These are phyloP conservation scores for Piprites chloris DNA, from an alignment of 2,113 vertebrate genomes.

Conservation along the genomic window DNA sequence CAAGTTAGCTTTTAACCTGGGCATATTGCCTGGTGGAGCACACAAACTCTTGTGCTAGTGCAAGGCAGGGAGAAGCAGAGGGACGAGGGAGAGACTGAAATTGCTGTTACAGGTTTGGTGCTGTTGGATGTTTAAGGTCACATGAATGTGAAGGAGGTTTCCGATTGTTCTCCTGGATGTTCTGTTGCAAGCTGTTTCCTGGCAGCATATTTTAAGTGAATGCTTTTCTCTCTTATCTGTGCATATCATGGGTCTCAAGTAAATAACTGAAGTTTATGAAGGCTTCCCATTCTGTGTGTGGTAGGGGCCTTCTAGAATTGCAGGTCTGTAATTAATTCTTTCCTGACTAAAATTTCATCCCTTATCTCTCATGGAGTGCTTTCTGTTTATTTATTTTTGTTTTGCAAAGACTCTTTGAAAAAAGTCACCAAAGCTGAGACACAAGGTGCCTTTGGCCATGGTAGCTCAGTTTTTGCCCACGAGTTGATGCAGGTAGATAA, in stretches of 20 bases:
- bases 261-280: neutral
- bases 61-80: neutral
- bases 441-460: neutral
- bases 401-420: neutral
- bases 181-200: neutral
- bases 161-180: fast-evolving
- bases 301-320: neutral
- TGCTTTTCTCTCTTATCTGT: neutral
- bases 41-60: neutral
- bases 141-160: neutral
- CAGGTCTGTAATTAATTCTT: neutral
- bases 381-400: neutral
- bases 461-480: neutral
- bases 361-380: neutral
- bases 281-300: neutral
- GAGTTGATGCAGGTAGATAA: neutral
- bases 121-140: neutral
- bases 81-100: neutral
- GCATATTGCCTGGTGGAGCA: neutral
- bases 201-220: neutral
- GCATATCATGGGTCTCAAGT: neutral
- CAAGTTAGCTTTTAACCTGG: constrained; percentile 34
- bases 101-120: neutral
- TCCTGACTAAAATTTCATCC: neutral
- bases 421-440: neutral